Percentiles rank a stretch among this genome's conserved stretches.
Conservation (phyloP, 2,888 invertebrate species). For the Nephrotoma appendiculata region DNA sequence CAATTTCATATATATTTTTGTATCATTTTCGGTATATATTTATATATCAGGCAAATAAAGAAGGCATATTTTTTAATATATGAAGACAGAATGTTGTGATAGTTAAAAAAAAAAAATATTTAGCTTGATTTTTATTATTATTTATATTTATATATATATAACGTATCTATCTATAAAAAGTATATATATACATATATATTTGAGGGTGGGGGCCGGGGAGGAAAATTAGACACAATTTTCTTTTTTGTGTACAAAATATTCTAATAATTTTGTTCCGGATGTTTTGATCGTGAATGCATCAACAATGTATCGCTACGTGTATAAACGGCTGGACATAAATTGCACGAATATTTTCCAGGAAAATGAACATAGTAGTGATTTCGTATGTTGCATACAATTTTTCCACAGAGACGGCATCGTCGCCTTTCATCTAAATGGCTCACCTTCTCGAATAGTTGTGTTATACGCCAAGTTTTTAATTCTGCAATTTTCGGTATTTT, state of each 20-base stretch:
- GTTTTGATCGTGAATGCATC: slow-evolving; percentile 42
- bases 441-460: slow-evolving; percentile 43
- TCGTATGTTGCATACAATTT: slow-evolving; percentile 44
- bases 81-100: not conserved
- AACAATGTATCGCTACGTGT: slow-evolving; percentile 43
- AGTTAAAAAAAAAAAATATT: slow-evolving; percentile 7
- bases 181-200: not conserved
- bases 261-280: slow-evolving; percentile 22
- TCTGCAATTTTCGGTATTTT: slow-evolving; percentile 27
- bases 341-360: slow-evolving; percentile 42
- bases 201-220: slow-evolving; percentile 7
- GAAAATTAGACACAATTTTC: not conserved
- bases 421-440: slow-evolving; percentile 41
- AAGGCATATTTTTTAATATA: not conserved
- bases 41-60: not conserved
- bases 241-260: not conserved
- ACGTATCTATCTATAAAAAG: too few species aligned
- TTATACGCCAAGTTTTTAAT: slow-evolving; percentile 40
- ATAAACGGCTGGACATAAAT: slow-evolving; percentile 42
- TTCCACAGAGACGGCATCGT: slow-evolving; percentile 43
- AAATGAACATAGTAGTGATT: slow-evolving; percentile 47
- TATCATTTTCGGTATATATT: not conserved
- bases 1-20: not conserved
- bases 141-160: slow-evolving; percentile 8
- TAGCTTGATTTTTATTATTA: slow-evolving; percentile 11